phyloP scores from a whole-genome alignment of 2,113 vertebrate species.

The Pavo muticus region DNA sequence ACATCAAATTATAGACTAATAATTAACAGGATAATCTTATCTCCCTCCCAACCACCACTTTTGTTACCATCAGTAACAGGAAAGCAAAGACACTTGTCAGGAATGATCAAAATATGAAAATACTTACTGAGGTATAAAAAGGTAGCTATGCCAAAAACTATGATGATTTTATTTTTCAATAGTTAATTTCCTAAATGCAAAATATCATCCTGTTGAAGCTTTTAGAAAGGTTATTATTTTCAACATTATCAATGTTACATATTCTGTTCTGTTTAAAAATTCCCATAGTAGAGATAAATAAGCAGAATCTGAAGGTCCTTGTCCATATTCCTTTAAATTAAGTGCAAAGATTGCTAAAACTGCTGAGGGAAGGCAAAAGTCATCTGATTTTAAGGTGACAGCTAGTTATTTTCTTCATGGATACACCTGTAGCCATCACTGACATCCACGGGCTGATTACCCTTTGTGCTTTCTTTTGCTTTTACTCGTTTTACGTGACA shows the following conservation, averaged over 20 bases:
- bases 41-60: background rate
- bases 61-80: background rate
- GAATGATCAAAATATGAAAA: background rate
- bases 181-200: background rate
- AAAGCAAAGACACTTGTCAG: background rate
- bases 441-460: background rate
- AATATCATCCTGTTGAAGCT: background rate
- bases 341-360: background rate
- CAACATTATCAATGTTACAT: background rate
- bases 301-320: background rate
- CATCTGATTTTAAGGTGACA: background rate
- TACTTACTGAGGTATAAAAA: background rate
- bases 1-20: background rate
- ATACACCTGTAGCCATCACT: background rate
- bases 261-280: background rate
- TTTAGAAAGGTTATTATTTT: background rate
- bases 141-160: background rate
- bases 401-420: background rate
- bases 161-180: background rate
- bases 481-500: background rate
- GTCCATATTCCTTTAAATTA: background rate
- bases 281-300: background rate
- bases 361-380: background rate
- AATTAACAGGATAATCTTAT: background rate
- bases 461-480: slow-evolving; percentile 5